A percentile compares a stretch with the other conserved stretches of the same genome.
These are phyloP conservation scores for Nephrotoma flavescens DNA, from an alignment of 2,888 invertebrate genomes.

Conservation along the genomic window DNA sequence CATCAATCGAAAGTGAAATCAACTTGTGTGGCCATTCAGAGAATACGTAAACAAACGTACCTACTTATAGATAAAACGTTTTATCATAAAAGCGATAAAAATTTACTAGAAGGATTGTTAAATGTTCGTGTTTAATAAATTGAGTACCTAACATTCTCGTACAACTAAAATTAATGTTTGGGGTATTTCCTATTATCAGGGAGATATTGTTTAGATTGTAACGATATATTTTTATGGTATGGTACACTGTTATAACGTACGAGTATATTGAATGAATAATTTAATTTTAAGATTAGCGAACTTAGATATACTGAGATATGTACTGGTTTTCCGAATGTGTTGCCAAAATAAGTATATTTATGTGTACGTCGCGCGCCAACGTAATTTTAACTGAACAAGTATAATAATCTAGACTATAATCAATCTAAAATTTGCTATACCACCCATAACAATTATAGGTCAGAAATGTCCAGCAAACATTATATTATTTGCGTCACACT, in stretches of 20 bases:
- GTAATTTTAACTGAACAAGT: background rate
- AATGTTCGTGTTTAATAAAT: background rate
- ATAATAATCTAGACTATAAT: background rate
- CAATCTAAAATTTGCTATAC: background rate
- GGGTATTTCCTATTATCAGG: background rate
- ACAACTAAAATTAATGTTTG: background rate
- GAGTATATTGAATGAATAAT: background rate
- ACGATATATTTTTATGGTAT: background rate
- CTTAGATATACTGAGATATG: background rate
- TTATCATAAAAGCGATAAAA: background rate
- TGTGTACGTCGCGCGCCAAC: background rate
- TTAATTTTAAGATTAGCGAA: background rate
- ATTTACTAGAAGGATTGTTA: background rate
- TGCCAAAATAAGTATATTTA: background rate
- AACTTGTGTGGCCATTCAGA: background rate
- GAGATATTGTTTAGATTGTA: background rate
- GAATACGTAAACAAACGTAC: background rate
- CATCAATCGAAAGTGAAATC: background rate
- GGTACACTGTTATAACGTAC: background rate
- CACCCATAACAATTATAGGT: background rate
- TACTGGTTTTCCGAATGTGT: background rate
- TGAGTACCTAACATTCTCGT: background rate
- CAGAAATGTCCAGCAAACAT: background rate
- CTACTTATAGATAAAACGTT: background rate
- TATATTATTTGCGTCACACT: background rate